A percentile compares a stretch with the other conserved stretches of the same genome.
phyloP scores from a whole-genome alignment of 2,888 invertebrate species.

The Synergus laeviventris region DNA sequence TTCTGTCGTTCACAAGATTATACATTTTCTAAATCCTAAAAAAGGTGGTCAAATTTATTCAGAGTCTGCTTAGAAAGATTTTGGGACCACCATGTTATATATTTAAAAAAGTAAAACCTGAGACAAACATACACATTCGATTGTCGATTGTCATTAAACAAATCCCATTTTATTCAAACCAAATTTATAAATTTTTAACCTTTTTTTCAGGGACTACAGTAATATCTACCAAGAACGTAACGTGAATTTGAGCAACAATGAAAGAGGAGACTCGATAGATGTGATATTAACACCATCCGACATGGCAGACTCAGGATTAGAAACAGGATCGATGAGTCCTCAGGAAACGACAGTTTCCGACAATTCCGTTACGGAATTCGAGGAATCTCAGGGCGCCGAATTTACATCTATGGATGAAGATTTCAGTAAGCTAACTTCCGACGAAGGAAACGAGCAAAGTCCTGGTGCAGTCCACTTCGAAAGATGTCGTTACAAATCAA shows the following conservation, averaged over 20 bases:
- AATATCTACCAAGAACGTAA: conserved; percentile 20
- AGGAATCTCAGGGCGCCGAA: conserved; percentile 66
- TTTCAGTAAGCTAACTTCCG: conserved; percentile 58
- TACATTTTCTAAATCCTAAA: not conserved
- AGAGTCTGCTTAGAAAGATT: not conserved
- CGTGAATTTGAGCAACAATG: not conserved
- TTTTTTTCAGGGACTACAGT: not conserved
- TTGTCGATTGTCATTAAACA: not conserved
- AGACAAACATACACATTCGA: not conserved
- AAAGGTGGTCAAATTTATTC: not conserved
- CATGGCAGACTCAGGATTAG: conserved; percentile 76
- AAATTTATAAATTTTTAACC: not conserved
- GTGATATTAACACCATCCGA: conserved; percentile 66
- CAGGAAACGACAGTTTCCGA: conserved; percentile 74
- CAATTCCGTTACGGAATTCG: conserved; percentile 71
- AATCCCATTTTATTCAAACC: not conserved
- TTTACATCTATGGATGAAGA: conserved; percentile 71
- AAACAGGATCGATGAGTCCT: conserved; percentile 75
- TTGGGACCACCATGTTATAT: not conserved
- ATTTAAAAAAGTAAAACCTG: not conserved
- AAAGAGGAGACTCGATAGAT: conserved; percentile 50
- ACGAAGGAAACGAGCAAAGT: conserved; percentile 44
- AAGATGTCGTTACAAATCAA: conserved; percentile 37
- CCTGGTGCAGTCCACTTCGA: conserved; percentile 45
- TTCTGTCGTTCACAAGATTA: not conserved